Percentiles rank a stretch among this genome's conserved stretches.
Evolutionary conservation across 2,888 invertebrate genomes (phyloP).

Genomic region (Andrena praecox): DNA sequence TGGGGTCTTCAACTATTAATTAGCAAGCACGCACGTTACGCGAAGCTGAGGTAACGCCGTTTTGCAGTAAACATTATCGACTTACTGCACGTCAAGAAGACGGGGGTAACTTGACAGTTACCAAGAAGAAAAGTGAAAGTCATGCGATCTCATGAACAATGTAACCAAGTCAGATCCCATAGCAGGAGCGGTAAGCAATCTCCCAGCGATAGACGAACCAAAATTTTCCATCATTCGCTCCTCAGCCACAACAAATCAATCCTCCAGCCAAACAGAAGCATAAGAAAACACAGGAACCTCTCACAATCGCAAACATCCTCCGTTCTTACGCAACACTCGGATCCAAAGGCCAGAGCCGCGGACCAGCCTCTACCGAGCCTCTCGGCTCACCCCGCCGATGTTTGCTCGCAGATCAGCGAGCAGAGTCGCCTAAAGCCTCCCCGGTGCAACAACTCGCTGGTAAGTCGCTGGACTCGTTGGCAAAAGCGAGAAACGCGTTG

Average conservation of each 20-base stretch:
- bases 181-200: background rate
- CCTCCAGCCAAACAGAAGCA: background rate
- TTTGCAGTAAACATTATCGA: background rate
- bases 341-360: background rate
- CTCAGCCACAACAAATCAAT: background rate
- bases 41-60: background rate
- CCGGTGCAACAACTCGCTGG: background rate
- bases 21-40: background rate
- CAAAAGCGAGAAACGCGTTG: background rate
- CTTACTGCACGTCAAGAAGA: background rate
- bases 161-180: background rate
- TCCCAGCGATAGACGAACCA: background rate
- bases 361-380: background rate
- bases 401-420: background rate
- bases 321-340: background rate
- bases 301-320: background rate
- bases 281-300: background rate
- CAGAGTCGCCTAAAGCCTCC: background rate
- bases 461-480: background rate
- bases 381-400: background rate
- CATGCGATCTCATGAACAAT: too few relatives aligned
- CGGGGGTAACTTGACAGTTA: too few relatives aligned
- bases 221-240: background rate
- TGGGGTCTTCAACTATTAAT: background rate
- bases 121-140: too few relatives aligned